Base-by-base conservation (phyloP, 2,797 vertebrate species). In the Cottoperca gobio region DNA sequence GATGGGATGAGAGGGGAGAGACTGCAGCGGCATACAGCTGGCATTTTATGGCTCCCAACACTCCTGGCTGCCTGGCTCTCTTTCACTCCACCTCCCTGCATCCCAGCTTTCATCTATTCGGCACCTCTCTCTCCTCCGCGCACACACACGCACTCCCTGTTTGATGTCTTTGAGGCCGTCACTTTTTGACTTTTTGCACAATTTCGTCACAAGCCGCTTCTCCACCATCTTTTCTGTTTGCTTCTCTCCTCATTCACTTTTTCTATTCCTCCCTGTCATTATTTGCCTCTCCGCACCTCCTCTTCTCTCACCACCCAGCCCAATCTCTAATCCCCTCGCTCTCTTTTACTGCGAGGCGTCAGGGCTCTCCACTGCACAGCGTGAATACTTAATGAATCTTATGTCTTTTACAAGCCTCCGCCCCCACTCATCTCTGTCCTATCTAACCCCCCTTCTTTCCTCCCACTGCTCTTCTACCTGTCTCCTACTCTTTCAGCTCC, bases 321-420 rank as follows among this genome's bases (percentile, higher is more conserved):
- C 24, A 24, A 43, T 28, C 59, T 70, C 59, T 83, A 80, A 78
- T 84, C 78, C 80, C 37, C 49, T 42, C 49, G 76, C 68, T 76
- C 68, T 82, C 57, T 77, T 86, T 86, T 82, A 86, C 89, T 77
- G 82, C 24, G 16, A 80, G 73, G 74, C 79, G 50, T 70, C 73
- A 19, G 65, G 68, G 58, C 59, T 88, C 88, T 87, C 78, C 79
- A 63, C 72, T 63, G 78, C 84, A 66, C 76, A 33, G 46, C 81
- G 64, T 87, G 92, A 92, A 90, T 91, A 57, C 71, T 78, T 86
- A 88, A 94, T 90, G 87, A 86, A 73, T 86, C 83, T 66, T 57
- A 54, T 76, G 84, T 79, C 79, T 88, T 92, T 89, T 85, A 86
- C 78, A 88, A 85, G 80, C 76, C 63, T 59, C 55, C 26, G 8